These are phyloP conservation scores for Ptilodon capucinus DNA, from an alignment of 2,888 invertebrate species.

Conservation along the genomic window DNA sequence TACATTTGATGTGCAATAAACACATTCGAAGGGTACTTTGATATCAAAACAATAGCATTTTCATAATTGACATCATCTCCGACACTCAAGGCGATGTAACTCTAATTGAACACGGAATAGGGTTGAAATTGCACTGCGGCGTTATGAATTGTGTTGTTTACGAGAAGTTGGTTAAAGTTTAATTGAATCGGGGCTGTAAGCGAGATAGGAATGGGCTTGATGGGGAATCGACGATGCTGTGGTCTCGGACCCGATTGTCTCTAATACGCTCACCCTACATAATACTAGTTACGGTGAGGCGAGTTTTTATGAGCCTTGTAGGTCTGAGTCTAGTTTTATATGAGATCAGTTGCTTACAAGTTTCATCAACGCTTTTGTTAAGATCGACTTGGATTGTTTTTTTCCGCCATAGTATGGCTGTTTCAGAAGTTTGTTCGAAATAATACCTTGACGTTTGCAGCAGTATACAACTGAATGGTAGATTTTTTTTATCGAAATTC, in stretches of 20 bases:
- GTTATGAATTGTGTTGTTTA: conserved; percentile 75
- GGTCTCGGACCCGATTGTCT: too few species aligned
- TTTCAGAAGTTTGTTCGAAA: too few species aligned
- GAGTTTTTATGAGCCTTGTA: too few species aligned
- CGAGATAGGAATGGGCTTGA: conserved; percentile 50
- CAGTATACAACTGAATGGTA: too few species aligned
- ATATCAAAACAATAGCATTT: conserved; percentile 59
- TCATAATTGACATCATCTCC: conserved; percentile 55
- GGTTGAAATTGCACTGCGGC: conserved; percentile 44
- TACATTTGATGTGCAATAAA: conserved; percentile 37
- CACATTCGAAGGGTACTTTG: conserved; percentile 31
- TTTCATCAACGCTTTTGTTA: conserved; percentile 18
- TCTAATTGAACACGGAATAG: conserved; percentile 29
- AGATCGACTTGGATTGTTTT: background rate
- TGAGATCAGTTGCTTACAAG: conserved; percentile 59
- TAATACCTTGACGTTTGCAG: too few species aligned
- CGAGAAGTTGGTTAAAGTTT: conserved; percentile 77
- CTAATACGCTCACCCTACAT: too few species aligned
- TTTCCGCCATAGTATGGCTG: too few species aligned
- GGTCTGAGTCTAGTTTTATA: too few species aligned
- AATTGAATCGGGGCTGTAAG: conserved; percentile 69
- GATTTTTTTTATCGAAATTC: too few species aligned
- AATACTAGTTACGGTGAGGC: too few species aligned
- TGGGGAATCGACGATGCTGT: conserved; percentile 66
- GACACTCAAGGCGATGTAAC: conserved; percentile 16